Evolutionary conservation across 2,888 invertebrate genomes (phyloP).

Genomic region (Acleris sparsana): DNA sequence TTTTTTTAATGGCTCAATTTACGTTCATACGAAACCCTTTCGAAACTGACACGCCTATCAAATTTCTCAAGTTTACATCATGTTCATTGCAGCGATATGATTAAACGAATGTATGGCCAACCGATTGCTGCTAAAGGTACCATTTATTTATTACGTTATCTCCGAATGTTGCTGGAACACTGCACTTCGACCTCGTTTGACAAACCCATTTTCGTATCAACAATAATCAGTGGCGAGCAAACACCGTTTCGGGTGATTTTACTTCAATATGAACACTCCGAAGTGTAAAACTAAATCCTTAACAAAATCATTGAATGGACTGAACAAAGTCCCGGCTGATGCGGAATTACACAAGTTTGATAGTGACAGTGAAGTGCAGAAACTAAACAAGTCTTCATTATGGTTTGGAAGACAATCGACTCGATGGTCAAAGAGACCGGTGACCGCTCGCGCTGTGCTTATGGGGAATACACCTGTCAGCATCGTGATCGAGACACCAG

Average conservation of each 20-base stretch:
- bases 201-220: slow-evolving; percentile 51
- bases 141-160: slow-evolving; percentile 40
- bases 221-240: slow-evolving; percentile 32
- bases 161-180: slow-evolving; percentile 57
- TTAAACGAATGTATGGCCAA: slow-evolving; percentile 36
- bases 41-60: slow-evolving; percentile 28
- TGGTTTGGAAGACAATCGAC: slow-evolving; percentile 18
- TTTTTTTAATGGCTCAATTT: slow-evolving; percentile 15
- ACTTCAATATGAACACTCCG: slow-evolving; percentile 29
- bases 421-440: slow-evolving; percentile 3
- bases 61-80: slow-evolving; percentile 34
- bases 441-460: no score
- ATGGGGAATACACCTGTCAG: neutral
- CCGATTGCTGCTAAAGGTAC: slow-evolving; percentile 34
- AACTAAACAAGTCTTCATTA: slow-evolving; percentile 11
- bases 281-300: slow-evolving; percentile 14
- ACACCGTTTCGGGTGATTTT: slow-evolving; percentile 26
- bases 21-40: slow-evolving; percentile 25
- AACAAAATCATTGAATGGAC: slow-evolving; percentile 11
- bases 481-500: neutral
- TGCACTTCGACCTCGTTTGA: slow-evolving; percentile 63
- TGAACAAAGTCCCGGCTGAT: neutral
- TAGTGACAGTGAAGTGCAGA: slow-evolving; percentile 47
- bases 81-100: slow-evolving; percentile 34
- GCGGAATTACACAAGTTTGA: slow-evolving; percentile 32